phyloP scores from a whole-genome alignment of 2,888 invertebrate species.

The Brachyopa scutellaris region DNA sequence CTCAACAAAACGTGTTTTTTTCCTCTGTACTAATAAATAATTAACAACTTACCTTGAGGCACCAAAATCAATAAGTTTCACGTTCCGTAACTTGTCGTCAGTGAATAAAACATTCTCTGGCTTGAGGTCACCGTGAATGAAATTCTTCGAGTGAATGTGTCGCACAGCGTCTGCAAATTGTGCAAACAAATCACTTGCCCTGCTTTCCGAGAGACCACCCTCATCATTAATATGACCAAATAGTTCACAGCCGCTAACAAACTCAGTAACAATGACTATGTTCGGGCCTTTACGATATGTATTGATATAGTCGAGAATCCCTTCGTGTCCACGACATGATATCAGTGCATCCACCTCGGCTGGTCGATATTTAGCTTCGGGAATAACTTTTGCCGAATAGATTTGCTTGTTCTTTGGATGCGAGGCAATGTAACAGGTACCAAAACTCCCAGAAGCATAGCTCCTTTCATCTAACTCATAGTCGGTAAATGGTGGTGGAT shows the following conservation, averaged over 20 bases:
- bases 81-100: slow-evolving; percentile 82
- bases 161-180: slow-evolving; percentile 92
- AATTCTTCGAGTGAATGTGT: slow-evolving; percentile 91
- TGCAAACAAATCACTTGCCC: slow-evolving; percentile 90
- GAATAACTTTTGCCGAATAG: slow-evolving; percentile 77
- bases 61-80: slow-evolving; percentile 98
- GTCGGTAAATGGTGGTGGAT: slow-evolving; percentile 75
- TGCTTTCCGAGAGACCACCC: slow-evolving; percentile 88
- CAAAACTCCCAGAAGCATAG: slow-evolving; percentile 76
- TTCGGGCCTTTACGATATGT: slow-evolving; percentile 92
- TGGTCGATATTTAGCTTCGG: slow-evolving; percentile 76
- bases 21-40: neutral
- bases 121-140: slow-evolving; percentile 97
- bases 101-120: slow-evolving; percentile 88
- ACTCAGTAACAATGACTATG: slow-evolving; percentile 95
- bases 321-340: slow-evolving; percentile 93
- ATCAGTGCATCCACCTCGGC: slow-evolving; percentile 90
- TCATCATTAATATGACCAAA: slow-evolving; percentile 85
- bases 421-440: slow-evolving; percentile 77
- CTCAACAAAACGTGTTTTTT: too few relatives aligned
- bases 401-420: slow-evolving; percentile 73
- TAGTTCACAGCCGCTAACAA: slow-evolving; percentile 92
- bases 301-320: slow-evolving; percentile 92
- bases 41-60: slow-evolving; percentile 86
- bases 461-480: slow-evolving; percentile 76